phyloP scores from a whole-genome alignment of 2,797 vertebrate species.

The Mus caroli region DNA sequence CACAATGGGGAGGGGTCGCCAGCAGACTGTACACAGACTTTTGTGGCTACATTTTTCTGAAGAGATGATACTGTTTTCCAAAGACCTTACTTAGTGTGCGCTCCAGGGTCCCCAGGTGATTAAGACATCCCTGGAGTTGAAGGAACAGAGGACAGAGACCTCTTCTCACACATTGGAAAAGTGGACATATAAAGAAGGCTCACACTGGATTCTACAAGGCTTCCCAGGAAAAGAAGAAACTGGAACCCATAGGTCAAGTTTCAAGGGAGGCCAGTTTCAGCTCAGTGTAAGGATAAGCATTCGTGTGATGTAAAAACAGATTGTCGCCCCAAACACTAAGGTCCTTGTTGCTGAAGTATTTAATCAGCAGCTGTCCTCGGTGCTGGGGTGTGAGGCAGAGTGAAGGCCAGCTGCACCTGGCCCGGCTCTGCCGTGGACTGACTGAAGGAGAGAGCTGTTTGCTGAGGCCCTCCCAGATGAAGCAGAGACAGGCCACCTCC shows the following conservation, averaged over 20 bases:
- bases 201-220: not conserved
- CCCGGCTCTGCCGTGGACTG: not conserved
- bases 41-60: fast-evolving
- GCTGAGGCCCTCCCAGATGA: not conserved
- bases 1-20: not conserved
- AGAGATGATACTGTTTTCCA: not conserved
- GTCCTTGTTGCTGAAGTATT: not conserved
- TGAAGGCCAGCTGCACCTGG: not conserved
- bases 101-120: not conserved
- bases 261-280: constrained; percentile 18
- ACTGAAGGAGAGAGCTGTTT: not conserved
- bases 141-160: not conserved
- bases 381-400: not conserved
- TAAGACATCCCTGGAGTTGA: not conserved
- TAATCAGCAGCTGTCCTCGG: not conserved
- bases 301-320: not conserved
- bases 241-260: not conserved
- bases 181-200: not conserved
- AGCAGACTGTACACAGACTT: fast-evolving
- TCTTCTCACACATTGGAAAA: not conserved
- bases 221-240: not conserved
- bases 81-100: not conserved
- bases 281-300: not conserved
- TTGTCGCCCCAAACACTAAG: not conserved
- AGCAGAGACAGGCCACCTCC: not conserved